Base-by-base conservation (phyloP, 2,888 invertebrate genomes). In the Liodrosophila aerea region DNA sequence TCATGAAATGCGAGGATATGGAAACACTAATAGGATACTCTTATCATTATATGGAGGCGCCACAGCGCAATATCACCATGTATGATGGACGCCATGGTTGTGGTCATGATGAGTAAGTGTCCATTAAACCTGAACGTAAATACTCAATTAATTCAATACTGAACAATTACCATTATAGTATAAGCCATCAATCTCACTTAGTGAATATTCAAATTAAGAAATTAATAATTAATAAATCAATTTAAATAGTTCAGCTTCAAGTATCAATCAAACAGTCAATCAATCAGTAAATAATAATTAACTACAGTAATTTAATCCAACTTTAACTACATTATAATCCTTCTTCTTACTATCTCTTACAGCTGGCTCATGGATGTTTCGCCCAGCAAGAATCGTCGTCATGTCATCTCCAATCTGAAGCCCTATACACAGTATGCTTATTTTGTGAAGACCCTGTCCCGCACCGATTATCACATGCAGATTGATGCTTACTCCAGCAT, bases 371-470 rank as follows among this genome's bases (percentile, higher is more conserved):
- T 94, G 36, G 91, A 93, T 36, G 59, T 87, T 2, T 64, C 82
- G 2, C 22, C 70, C 0, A 72, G 44, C 22, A 84, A 66, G 87
- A 91, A 91, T 12, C 88, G 91, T 13, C 91, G 92, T 75, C 91
- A 93, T 73, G 90, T 93, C 7, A 88, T 97, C 30, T 90, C 92
- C 1, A 91, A 93, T 57, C 91, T 98, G n/a, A 94, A 94, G 76
- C 96, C 98, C 0, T 96, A 92, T 90, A 98, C 98, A 0, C 94
- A 95, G 73, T 99, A 99, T 90, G 99, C 98, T 0, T 95, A 94
- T 70, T 99, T 97, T 88, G 95, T 98, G 0, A 96, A 96, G 91
- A 97, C 98, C 0, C 94, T 96, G 85, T 97, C 96, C 1, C 94
- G 96, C 53, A 92, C 94, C 9, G 94, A 94, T 46, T 95, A 95